Conservation (phyloP, 2,113 vertebrate species). For the Lycocorax pyrrhopterus region DNA sequence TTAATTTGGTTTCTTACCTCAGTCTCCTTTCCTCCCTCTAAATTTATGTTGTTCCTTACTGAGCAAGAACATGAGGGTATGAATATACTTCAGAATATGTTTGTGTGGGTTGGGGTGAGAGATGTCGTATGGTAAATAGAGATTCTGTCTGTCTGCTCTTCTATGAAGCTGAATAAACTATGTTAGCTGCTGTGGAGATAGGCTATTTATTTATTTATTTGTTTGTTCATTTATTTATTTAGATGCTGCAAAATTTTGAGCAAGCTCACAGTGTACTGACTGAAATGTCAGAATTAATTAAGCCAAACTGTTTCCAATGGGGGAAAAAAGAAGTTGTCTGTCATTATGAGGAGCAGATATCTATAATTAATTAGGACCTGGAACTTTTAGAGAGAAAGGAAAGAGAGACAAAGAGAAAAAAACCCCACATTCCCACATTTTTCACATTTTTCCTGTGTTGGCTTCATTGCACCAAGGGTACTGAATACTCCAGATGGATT, state of each 20-base stretch:
- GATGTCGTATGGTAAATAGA: background rate
- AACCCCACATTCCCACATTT: background rate
- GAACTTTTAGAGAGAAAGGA: background rate
- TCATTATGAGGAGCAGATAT: background rate
- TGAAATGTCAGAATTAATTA: conserved; percentile 57
- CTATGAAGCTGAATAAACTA: background rate
- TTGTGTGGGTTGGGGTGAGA: background rate
- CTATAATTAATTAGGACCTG: conserved; percentile 30
- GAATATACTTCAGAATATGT: background rate
- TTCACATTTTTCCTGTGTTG: background rate
- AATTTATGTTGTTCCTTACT: background rate
- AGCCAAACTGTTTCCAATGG: background rate
- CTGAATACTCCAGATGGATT: conserved; percentile 17
- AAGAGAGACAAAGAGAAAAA: background rate
- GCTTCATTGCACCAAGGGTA: background rate
- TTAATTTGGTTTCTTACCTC: conserved; percentile 31
- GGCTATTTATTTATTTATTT: conserved; percentile 2
- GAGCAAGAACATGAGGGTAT: background rate
- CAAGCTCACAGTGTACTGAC: background rate
- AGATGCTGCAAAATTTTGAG: background rate
- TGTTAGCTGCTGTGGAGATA: background rate
- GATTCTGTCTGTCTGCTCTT: background rate
- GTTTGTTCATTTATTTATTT: conserved; percentile 23
- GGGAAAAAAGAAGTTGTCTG: background rate
- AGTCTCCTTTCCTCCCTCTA: background rate